A percentile compares a stretch with the other conserved stretches of the same genome.
Evolutionary conservation across 1,140 invertebrate species (phyloP).

Genomic region (Hylyphantes graminicola): DNA sequence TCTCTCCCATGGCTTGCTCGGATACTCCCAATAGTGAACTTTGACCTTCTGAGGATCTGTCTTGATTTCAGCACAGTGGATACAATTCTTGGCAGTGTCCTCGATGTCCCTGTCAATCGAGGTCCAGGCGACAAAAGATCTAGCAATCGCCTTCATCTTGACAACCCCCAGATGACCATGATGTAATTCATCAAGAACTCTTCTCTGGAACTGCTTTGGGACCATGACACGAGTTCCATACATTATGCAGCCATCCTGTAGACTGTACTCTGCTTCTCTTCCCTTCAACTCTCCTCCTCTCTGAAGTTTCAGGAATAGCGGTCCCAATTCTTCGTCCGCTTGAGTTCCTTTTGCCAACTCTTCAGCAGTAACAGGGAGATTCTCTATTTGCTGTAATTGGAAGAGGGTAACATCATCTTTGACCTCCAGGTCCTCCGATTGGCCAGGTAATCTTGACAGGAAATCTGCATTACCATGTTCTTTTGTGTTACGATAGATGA

Average conservation of each 20-base stretch:
- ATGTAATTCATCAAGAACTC: background rate
- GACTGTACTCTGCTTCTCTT: slow-evolving; percentile 4
- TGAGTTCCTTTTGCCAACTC: background rate
- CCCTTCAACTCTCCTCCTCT: background rate
- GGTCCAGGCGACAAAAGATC: background rate
- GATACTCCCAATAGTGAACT: background rate
- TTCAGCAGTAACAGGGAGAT: background rate
- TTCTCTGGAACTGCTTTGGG: background rate
- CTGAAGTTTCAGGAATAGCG: background rate
- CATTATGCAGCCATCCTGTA: slow-evolving; percentile 19
- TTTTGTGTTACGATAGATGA: slow-evolving; percentile 1
- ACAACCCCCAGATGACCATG: background rate
- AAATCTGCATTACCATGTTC: slow-evolving; percentile 5
- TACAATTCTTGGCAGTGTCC: background rate
- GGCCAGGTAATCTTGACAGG: slow-evolving; percentile 3
- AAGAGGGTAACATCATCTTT: no score
- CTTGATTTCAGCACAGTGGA: background rate
- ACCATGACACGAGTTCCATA: background rate
- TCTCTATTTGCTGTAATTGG: background rate
- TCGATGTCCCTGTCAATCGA: background rate
- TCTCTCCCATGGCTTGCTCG: background rate
- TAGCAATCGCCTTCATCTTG: slow-evolving; percentile 6
- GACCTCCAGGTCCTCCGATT: background rate
- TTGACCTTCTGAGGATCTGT: background rate
- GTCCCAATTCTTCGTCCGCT: background rate